Percentiles rank a stretch among this genome's conserved stretches.
Conservation (phyloP, 2,888 invertebrate species). For the Panopea generosa region DNA sequence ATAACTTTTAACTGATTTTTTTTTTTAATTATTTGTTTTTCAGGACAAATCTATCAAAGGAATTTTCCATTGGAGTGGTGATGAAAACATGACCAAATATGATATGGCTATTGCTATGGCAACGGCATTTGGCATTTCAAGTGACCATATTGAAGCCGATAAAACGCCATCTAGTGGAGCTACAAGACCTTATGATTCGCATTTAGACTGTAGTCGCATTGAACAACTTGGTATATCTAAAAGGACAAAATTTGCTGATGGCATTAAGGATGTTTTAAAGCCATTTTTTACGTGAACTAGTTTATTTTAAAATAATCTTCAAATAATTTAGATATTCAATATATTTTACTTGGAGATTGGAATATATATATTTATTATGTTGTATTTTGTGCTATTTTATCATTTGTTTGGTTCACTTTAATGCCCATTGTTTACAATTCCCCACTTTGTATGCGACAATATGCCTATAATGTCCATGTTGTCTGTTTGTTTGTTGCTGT, state of each 20-base stretch:
- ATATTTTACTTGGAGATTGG: too few species aligned
- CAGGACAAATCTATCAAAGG: slow-evolving; percentile 83
- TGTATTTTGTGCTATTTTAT: too few species aligned
- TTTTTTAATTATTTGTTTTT: too few species aligned
- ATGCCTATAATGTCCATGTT: too few species aligned
- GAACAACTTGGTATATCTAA: slow-evolving; percentile 81
- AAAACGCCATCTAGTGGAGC: slow-evolving; percentile 78
- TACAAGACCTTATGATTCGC: slow-evolving; percentile 85
- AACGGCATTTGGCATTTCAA: slow-evolving; percentile 83
- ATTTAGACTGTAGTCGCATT: slow-evolving; percentile 82
- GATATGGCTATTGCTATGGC: slow-evolving; percentile 86
- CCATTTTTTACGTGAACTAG: slow-evolving; percentile 31
- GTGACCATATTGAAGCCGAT: slow-evolving; percentile 83
- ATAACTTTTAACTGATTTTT: too few species aligned
- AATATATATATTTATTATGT: too few species aligned
- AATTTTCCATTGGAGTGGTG: slow-evolving; percentile 86
- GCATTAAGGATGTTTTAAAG: slow-evolving; percentile 77
- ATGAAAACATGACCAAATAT: slow-evolving; percentile 86
- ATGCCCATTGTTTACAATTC: background rate
- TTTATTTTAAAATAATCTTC: too few species aligned
- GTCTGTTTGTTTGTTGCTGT: too few species aligned
- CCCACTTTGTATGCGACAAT: too few species aligned
- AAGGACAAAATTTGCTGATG: slow-evolving; percentile 84
- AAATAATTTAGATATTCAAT: too few species aligned
- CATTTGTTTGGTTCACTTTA: too few species aligned